phyloP scores from a whole-genome alignment of 2,113 vertebrate genomes.

The Uria lomvia region DNA sequence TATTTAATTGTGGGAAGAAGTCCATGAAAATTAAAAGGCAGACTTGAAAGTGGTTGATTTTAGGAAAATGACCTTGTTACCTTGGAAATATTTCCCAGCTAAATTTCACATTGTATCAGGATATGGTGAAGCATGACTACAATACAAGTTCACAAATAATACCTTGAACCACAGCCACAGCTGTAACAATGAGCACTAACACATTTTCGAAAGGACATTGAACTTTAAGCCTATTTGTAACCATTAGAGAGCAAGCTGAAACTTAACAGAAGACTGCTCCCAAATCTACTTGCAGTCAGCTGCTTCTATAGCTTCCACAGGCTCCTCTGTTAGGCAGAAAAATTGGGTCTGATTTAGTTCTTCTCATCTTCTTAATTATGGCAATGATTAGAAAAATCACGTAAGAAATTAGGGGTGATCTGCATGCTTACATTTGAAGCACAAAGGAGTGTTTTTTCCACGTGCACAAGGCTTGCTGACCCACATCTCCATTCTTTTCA shows the following conservation, averaged over 20 bases:
- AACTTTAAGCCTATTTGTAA: not conserved
- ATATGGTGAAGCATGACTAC: not conserved
- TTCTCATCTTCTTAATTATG: not conserved
- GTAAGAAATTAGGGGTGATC: not conserved
- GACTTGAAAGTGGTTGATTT: not conserved
- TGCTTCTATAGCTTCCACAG: not conserved
- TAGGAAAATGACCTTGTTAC: not conserved
- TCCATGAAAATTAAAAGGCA: not conserved
- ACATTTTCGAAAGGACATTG: not conserved
- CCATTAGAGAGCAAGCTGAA: not conserved
- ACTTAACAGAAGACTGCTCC: not conserved
- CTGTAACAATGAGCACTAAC: not conserved
- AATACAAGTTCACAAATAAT: not conserved
- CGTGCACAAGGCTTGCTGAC: not conserved
- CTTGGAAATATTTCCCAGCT: not conserved
- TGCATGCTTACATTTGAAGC: not conserved
- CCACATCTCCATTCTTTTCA: not conserved
- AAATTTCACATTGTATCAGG: not conserved
- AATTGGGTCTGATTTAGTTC: not conserved
- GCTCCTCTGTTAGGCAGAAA: not conserved
- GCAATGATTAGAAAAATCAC: not conserved
- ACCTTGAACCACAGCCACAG: not conserved
- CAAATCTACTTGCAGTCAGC: not conserved
- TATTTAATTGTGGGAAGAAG: not conserved
- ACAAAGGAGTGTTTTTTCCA: not conserved